Base-by-base conservation (phyloP, 2,113 vertebrate genomes). In the Pyrgilauda ruficollis region DNA sequence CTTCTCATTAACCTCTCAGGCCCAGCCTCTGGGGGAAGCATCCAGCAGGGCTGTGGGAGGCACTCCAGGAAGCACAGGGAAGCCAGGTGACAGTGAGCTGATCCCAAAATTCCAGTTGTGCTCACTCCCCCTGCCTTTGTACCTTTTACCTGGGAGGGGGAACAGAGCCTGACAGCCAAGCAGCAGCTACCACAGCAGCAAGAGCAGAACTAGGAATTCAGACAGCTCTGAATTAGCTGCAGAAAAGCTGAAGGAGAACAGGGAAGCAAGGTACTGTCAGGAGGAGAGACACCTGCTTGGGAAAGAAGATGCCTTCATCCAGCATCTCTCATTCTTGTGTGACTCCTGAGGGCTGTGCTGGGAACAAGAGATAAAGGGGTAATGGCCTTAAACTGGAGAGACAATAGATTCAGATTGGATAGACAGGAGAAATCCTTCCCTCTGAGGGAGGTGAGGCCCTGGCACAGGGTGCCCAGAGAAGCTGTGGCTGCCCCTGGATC, bases 381-480 rank as follows among this genome's bases (percentile, higher is more conserved):
- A 61, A 31, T 22, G 46, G 39, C 17, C 47, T 13, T 22, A 22
- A 30, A 68, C 9, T 41, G 56, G 35, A 43, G 14, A 47, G 17
- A 35, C 13, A n/a, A 11, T 12, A 30, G 21, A 35, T 83, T 55
- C 35, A 23, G 41, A 19, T 41, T 8, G 17, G 47, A 27, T 7
- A 19, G 21, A 21, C 31, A 37, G 14, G 31, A 55, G 26, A 31
- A 53, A 76, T 43, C 6, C 15, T 44, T 14, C 27, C 28, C 77
- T 52, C 21, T 3, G 62, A 68, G 20, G 39, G 11, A 0, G 16
- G 0, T 0, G 2, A 46, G 28, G 23, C 46, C 52, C 39, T 74
- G 69, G 87, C 52, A 52, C 16, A 46, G 28, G 10, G 0, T 46
- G 33, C 3, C 13, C 39, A 61, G n/a, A 26, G 39, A 0, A 75